Evolutionary conservation across 2,797 vertebrate species (phyloP).

Genomic region (Etheostoma perlongum): DNA sequence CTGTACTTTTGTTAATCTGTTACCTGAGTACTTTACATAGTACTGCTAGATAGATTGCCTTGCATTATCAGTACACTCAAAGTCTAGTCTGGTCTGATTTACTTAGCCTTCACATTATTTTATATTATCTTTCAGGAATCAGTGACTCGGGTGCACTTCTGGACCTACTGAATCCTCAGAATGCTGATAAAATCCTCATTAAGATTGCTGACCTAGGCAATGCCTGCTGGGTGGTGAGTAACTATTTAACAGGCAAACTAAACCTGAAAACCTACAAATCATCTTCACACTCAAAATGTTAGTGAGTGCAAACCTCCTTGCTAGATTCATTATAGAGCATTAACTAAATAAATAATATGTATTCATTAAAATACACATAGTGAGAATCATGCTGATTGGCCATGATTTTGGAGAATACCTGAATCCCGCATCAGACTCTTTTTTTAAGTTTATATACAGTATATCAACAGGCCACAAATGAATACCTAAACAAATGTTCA

Average conservation of each 20-base stretch:
- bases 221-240: slow-evolving; percentile 97
- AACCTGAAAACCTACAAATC: not conserved
- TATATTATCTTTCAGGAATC: slow-evolving; percentile 51
- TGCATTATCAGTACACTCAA: not conserved
- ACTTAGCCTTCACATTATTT: not conserved
- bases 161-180: slow-evolving; percentile 92
- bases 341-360: not conserved
- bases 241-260: not conserved
- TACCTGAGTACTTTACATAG: not conserved
- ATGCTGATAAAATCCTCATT: slow-evolving; percentile 92
- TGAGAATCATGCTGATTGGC: not conserved
- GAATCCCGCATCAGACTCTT: not conserved
- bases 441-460: not conserved
- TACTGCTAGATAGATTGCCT: not conserved
- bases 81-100: not conserved
- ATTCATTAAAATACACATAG: not conserved
- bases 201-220: slow-evolving; percentile 97
- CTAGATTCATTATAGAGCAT: not conserved
- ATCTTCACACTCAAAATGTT: not conserved
- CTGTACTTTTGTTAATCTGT: not conserved
- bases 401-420: not conserved
- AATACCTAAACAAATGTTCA: not conserved
- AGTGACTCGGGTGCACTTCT: slow-evolving; percentile 80
- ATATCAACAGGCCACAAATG: not conserved
- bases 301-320: not conserved